Conservation (phyloP, 2,797 vertebrate species). For the Myotis myotis region DNA sequence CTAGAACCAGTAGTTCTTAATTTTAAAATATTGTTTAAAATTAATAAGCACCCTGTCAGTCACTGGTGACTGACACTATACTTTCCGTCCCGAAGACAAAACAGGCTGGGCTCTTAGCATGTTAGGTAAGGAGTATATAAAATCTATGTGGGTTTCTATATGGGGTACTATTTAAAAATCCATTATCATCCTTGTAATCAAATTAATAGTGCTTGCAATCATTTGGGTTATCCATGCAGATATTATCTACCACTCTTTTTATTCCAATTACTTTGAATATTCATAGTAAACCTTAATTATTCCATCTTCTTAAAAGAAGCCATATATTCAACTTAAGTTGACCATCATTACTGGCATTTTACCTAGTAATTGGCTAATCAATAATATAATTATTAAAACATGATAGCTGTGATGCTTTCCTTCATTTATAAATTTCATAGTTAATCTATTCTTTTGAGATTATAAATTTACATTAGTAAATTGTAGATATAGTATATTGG, state of each 20-base stretch:
- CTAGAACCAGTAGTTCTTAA: constrained; percentile 51
- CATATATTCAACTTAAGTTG: constrained; percentile 13
- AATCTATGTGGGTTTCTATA: constrained; percentile 45
- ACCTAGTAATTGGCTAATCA: background rate
- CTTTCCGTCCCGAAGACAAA: too few species aligned
- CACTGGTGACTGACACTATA: too few species aligned
- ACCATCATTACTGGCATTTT: background rate
- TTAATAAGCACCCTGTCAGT: too few species aligned
- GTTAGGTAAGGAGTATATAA: constrained; percentile 18
- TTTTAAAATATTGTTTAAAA: constrained; percentile 42
- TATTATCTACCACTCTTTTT: constrained; percentile 21
- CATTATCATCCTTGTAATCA: constrained; percentile 31
- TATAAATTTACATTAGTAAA: constrained; percentile 1
- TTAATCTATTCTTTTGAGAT: background rate
- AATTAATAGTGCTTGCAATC: constrained; percentile 51
- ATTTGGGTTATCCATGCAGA: background rate
- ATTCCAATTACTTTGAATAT: constrained; percentile 41
- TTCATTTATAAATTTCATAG: constrained; percentile 27
- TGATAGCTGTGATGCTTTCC: background rate
- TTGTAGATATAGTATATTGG: background rate
- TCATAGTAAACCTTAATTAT: constrained; percentile 28
- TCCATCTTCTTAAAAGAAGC: constrained; percentile 26
- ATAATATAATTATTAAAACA: background rate
- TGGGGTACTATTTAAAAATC: constrained; percentile 31
- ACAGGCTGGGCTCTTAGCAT: too few species aligned